Evolutionary conservation across 1,140 invertebrate genomes (phyloP).

Genomic region (Ptiloglossa arizonensis): DNA sequence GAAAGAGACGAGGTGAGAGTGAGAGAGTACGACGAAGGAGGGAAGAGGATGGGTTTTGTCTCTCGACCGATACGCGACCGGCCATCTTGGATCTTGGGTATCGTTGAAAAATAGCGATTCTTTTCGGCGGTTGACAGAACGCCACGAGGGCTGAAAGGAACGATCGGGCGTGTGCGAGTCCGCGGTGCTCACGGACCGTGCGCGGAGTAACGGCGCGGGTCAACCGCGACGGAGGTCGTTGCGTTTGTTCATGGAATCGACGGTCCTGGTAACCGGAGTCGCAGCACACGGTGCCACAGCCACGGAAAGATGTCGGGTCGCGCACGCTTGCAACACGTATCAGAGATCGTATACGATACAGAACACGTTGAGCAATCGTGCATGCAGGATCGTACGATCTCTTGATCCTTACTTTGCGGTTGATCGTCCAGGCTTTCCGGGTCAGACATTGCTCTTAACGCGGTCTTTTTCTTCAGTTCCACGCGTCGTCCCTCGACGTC

Average conservation of each 20-base stretch:
- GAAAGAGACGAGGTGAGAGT: slow-evolving; percentile 27
- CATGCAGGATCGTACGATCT: background rate
- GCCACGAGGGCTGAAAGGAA: slow-evolving; percentile 62
- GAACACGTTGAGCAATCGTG: slow-evolving; percentile 10
- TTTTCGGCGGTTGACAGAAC: slow-evolving; percentile 68
- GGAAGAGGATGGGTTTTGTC: slow-evolving; percentile 58
- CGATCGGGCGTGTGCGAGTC: slow-evolving; percentile 30
- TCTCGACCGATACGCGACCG: slow-evolving; percentile 67
- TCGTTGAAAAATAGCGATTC: slow-evolving; percentile 73
- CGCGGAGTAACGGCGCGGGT: slow-evolving; percentile 17
- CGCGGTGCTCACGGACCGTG: slow-evolving; percentile 20
- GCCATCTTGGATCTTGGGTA: slow-evolving; percentile 78
- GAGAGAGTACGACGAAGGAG: slow-evolving; percentile 32
- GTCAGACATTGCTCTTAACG: slow-evolving; percentile 82
- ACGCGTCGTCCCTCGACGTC: slow-evolving; percentile 62
- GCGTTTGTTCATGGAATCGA: slow-evolving; percentile 37
- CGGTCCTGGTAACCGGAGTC: slow-evolving; percentile 43
- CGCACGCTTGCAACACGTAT: slow-evolving; percentile 33
- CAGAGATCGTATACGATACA: background rate
- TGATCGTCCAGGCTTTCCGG: slow-evolving; percentile 84
- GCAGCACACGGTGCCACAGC: slow-evolving; percentile 34
- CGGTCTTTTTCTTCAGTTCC: slow-evolving; percentile 66
- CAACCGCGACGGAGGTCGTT: slow-evolving; percentile 13
- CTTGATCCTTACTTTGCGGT: slow-evolving; percentile 81
- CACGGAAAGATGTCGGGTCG: slow-evolving; percentile 50